phyloP scores from a whole-genome alignment of 1,140 invertebrate genomes.

The Tetramorium parvispinum region DNA sequence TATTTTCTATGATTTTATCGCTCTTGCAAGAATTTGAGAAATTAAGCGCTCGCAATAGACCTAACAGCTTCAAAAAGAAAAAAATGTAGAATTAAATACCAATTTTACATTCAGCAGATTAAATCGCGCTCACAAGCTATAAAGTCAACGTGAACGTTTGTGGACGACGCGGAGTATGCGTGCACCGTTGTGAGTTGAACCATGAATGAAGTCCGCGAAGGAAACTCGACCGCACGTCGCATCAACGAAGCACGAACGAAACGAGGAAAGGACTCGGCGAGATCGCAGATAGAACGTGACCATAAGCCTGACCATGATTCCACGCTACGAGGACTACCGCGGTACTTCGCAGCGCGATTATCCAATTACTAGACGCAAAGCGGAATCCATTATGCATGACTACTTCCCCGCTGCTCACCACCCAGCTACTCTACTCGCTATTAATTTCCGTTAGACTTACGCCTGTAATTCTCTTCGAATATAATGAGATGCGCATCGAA shows the following conservation, averaged over 20 bases:
- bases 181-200: not conserved
- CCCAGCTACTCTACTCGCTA: conserved; percentile 18
- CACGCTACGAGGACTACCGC: conserved; percentile 46
- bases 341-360: conserved; percentile 55
- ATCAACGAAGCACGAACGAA: conserved; percentile 6
- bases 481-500: conserved; percentile 49
- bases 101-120: not conserved
- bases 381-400: conserved; percentile 70
- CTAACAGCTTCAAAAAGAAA: not conserved
- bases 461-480: conserved; percentile 49
- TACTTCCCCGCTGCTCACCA: conserved; percentile 18
- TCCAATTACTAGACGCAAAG: conserved; percentile 71
- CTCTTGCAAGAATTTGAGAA: not conserved
- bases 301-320: conserved; percentile 61
- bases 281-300: conserved; percentile 63
- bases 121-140: not conserved
- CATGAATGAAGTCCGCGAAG: conserved; percentile 23
- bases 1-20: not conserved
- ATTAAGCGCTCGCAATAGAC: not conserved
- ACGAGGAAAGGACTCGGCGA: conserved; percentile 44
- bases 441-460: conserved; percentile 66
- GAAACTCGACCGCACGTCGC: conserved; percentile 38
- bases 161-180: not conserved
- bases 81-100: not conserved
- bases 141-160: not conserved